These are phyloP conservation scores for Recurvirostra avosetta DNA, from an alignment of 2,113 vertebrate species.

Conservation along the genomic window DNA sequence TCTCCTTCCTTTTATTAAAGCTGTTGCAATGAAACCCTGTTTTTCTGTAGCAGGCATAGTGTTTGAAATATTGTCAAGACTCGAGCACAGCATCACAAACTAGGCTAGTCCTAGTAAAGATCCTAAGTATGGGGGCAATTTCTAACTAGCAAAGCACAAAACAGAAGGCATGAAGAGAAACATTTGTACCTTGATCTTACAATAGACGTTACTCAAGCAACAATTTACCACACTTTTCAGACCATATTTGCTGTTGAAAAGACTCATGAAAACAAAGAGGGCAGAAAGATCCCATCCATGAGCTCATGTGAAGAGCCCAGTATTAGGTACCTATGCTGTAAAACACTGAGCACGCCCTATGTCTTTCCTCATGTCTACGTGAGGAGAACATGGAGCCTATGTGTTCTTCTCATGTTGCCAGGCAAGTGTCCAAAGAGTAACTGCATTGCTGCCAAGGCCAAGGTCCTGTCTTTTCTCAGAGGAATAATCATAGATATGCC, in stretches of 20 bases:
- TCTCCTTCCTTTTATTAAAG: neutral
- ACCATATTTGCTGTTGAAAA: neutral
- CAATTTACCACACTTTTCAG: neutral
- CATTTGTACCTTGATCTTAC: neutral
- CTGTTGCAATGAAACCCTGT: neutral
- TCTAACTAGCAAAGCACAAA: neutral
- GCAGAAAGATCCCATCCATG: neutral
- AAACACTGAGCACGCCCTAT: neutral
- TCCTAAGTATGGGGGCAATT: neutral
- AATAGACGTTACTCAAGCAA: neutral
- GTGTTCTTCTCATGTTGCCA: neutral
- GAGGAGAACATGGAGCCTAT: neutral
- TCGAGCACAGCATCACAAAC: neutral
- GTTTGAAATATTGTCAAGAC: neutral
- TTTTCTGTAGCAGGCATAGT: neutral
- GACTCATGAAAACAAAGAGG: neutral
- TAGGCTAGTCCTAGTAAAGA: neutral
- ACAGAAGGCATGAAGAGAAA: neutral
- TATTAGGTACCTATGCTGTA: fast-evolving
- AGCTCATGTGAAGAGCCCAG: neutral
- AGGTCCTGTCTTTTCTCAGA: neutral
- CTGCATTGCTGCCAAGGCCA: neutral
- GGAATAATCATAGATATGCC: neutral
- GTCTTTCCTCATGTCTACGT: neutral
- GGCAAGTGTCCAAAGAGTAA: neutral